Evolutionary conservation across 2,888 invertebrate genomes (phyloP).

Genomic region (Lucinisca nassula): DNA sequence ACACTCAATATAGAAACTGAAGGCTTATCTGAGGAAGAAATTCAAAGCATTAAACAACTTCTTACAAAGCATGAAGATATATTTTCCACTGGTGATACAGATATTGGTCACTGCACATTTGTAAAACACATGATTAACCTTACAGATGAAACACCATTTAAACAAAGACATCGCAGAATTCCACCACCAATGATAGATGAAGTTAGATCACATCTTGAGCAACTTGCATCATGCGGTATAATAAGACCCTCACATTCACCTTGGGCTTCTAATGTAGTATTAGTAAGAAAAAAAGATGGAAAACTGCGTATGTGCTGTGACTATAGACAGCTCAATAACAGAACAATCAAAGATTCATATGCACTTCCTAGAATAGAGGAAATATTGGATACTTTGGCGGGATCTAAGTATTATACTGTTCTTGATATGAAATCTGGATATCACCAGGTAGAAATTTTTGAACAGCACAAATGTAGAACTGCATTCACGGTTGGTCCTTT

Average conservation of each 20-base stretch:
- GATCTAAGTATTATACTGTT: background rate
- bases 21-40: background rate
- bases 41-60: background rate
- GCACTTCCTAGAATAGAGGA: slow-evolving; percentile 62
- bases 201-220: too few relatives aligned
- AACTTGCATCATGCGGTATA: slow-evolving; percentile 45
- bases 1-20: background rate
- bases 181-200: too few relatives aligned
- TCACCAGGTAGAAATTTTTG: slow-evolving; percentile 33
- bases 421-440: slow-evolving; percentile 50
- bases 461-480: slow-evolving; percentile 45
- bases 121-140: slow-evolving; percentile 22
- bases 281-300: slow-evolving; percentile 60
- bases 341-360: slow-evolving; percentile 10
- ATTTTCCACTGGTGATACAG: slow-evolving; percentile 33
- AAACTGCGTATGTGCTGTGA: slow-evolving; percentile 17
- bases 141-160: slow-evolving; percentile 57
- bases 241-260: slow-evolving; percentile 59
- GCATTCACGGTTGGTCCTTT: background rate
- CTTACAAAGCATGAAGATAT: background rate
- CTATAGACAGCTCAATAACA: slow-evolving; percentile 12
- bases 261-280: slow-evolving; percentile 56
- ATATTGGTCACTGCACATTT: slow-evolving; percentile 19
- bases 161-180: slow-evolving; percentile 47
- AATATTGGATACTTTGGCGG: background rate